Conservation (phyloP, 1,140 invertebrate genomes). For the Drosophila tristis region DNA sequence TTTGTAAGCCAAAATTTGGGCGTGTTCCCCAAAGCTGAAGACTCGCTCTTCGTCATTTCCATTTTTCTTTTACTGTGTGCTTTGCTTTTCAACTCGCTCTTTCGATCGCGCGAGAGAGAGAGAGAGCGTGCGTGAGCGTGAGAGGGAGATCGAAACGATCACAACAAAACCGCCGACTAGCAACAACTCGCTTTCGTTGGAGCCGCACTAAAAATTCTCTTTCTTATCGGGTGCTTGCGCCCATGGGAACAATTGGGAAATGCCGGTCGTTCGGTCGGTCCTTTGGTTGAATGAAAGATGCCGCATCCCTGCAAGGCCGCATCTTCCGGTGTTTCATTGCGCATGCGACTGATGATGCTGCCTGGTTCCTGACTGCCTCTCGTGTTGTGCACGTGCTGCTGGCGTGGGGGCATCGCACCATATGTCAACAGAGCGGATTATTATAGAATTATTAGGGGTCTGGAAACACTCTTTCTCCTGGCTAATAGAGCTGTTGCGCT, state of each 20-base stretch:
- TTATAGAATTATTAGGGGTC: not conserved
- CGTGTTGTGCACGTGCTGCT: slow-evolving; percentile 20
- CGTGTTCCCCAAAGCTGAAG: slow-evolving; percentile 75
- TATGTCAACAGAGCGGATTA: slow-evolving; percentile 36
- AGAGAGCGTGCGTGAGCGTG: slow-evolving; percentile 1
- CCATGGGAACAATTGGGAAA: slow-evolving; percentile 16
- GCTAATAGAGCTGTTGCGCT: slow-evolving; percentile 3
- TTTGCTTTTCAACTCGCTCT: slow-evolving; percentile 71
- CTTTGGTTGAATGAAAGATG: slow-evolving; percentile 1
- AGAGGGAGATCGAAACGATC: slow-evolving; percentile 54
- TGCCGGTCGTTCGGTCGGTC: slow-evolving; percentile 13
- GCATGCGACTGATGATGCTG: slow-evolving; percentile 43
- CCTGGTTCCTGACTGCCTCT: no score
- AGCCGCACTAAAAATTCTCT: slow-evolving; percentile 3
- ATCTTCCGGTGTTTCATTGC: slow-evolving; percentile 39
- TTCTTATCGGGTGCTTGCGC: not conserved
- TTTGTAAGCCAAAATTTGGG: slow-evolving; percentile 72
- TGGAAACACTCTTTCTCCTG: no score
- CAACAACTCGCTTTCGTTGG: slow-evolving; percentile 60
- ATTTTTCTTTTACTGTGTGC: slow-evolving; percentile 59
- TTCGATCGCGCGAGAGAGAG: slow-evolving; percentile 44
- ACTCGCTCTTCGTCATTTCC: slow-evolving; percentile 56
- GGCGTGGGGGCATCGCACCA: slow-evolving; percentile 17
- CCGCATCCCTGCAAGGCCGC: slow-evolving; percentile 14
- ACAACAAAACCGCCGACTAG: slow-evolving; percentile 69